Evolutionary conservation across 92 coral and sea anemone genomes (phyloP).

Genomic region (Parazoanthus atlanticus): DNA sequence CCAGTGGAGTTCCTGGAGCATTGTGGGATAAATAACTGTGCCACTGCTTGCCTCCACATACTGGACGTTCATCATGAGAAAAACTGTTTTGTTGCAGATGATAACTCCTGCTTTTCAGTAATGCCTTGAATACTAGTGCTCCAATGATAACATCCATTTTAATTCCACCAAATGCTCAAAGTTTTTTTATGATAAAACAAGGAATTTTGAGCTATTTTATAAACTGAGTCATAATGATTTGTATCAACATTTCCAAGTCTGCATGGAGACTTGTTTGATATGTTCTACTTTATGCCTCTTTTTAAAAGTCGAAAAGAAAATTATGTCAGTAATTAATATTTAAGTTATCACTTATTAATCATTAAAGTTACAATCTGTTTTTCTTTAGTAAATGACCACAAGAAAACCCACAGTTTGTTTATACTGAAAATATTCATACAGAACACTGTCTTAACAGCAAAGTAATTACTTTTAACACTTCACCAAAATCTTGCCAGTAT

Average conservation of each 20-base stretch:
- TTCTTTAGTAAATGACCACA: not conserved
- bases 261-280: not conserved
- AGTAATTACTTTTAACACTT: too few species aligned
- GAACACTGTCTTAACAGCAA: too few species aligned
- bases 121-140: not conserved
- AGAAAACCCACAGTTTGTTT: not conserved
- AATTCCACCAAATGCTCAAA: not conserved
- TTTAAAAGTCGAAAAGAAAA: constrained; percentile 5
- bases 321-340: constrained; percentile 23
- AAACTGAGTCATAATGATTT: not conserved
- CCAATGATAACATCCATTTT: constrained; percentile 23
- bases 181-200: not conserved
- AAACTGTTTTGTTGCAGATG: not conserved
- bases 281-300: not conserved
- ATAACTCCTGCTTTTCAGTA: constrained; percentile 11
- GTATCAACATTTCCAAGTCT: not conserved
- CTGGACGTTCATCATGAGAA: constrained; percentile 27
- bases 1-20: constrained; percentile 31
- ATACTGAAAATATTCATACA: not conserved
- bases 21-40: not conserved
- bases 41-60: not conserved
- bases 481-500: too few species aligned
- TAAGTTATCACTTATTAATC: not conserved
- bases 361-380: constrained; percentile 5
- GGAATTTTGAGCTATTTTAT: not conserved